Conservation (phyloP, 2,797 vertebrate genomes). For the Atherinosoma microstoma region DNA sequence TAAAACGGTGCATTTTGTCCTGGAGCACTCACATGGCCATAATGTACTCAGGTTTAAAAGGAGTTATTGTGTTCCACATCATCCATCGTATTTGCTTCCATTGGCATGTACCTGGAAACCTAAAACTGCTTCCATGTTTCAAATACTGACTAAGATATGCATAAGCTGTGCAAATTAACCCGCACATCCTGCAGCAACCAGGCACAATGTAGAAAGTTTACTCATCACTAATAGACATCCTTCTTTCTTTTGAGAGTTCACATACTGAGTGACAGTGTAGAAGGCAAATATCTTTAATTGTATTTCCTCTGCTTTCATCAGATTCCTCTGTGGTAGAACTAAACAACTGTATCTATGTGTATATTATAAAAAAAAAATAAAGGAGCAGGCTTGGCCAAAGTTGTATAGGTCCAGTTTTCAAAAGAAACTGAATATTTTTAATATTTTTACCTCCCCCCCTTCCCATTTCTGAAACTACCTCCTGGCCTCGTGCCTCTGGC, state of each 20-base stretch:
- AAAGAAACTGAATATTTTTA: slow-evolving; percentile 28
- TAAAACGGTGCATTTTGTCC: background rate
- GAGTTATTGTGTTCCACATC: slow-evolving; percentile 1
- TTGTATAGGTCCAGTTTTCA: slow-evolving; percentile 41
- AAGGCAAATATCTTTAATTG: slow-evolving; percentile 24
- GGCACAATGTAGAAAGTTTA: background rate
- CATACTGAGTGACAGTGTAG: background rate
- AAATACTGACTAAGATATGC: slow-evolving; percentile 8
- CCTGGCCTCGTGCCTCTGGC: slow-evolving; percentile 54
- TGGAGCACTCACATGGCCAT: background rate
- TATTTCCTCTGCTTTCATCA: slow-evolving; percentile 27
- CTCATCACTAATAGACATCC: slow-evolving; percentile 6
- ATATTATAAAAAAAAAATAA: slow-evolving; percentile 9
- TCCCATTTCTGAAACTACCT: slow-evolving; percentile 63
- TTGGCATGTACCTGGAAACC: background rate
- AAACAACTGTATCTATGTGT: slow-evolving; percentile 39
- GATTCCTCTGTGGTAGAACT: slow-evolving; percentile 39
- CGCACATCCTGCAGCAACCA: background rate
- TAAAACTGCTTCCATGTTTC: background rate
- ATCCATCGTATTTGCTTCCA: background rate
- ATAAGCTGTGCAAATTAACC: slow-evolving; percentile 22
- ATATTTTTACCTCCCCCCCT: too few relatives aligned
- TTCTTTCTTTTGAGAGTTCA: slow-evolving; percentile 19
- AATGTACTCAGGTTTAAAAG: background rate
- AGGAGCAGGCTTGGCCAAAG: slow-evolving; percentile 45